These are phyloP conservation scores for Guaruba guarouba DNA, from an alignment of 2,113 vertebrate species.

Conservation along the genomic window DNA sequence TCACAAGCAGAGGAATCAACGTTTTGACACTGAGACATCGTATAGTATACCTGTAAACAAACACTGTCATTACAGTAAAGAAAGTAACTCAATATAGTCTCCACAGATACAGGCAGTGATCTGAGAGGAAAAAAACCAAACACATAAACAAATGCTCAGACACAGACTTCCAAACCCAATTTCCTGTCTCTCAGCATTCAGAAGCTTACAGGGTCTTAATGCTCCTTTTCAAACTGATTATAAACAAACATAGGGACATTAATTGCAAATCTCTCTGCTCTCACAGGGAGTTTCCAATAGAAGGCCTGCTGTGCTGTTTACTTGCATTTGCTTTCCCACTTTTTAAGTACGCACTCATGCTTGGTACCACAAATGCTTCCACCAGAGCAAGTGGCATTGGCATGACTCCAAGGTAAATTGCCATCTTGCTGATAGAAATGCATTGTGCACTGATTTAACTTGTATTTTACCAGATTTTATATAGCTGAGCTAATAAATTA, in stretches of 20 bases:
- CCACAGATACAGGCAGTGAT: not conserved
- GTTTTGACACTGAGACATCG: not conserved
- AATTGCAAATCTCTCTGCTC: constrained; percentile 42
- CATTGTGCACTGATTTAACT: not conserved
- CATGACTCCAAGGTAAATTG: not conserved
- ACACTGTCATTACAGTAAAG: not conserved
- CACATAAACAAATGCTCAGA: not conserved
- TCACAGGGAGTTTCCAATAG: not conserved
- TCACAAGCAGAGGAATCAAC: not conserved
- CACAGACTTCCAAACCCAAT: not conserved
- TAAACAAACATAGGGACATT: constrained; percentile 29
- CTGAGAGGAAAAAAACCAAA: not conserved
- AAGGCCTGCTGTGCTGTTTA: not conserved
- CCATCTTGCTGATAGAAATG: not conserved
- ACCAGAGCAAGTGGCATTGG: not conserved
- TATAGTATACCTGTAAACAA: not conserved
- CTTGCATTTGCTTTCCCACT: constrained; percentile 13
- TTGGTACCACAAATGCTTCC: not conserved
- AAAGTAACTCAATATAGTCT: not conserved
- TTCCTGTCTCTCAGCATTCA: not conserved
- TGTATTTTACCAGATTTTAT: not conserved
- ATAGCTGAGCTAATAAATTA: not conserved
- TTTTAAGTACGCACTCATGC: not conserved
- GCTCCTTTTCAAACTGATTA: constrained; percentile 28
- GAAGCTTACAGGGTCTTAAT: constrained; percentile 26